A percentile compares a stretch with the other conserved stretches of the same genome.
Conservation (phyloP, 2,113 vertebrate genomes). For the Siphamia tubifer region DNA sequence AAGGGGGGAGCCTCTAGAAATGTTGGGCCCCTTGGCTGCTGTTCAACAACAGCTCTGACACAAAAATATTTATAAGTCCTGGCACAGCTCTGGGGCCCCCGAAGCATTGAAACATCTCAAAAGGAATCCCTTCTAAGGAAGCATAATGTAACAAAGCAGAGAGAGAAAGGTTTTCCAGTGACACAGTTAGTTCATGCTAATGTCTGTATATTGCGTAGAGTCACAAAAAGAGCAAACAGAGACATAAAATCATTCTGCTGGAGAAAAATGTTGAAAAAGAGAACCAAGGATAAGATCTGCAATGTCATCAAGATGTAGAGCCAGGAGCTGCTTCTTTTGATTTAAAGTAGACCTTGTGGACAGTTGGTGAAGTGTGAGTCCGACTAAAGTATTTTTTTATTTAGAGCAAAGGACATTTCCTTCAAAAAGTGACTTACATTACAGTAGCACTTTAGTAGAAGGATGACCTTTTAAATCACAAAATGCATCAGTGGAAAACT, state of each 20-base stretch:
- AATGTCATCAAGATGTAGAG: constrained; percentile 35
- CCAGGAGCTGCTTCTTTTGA: constrained; percentile 38
- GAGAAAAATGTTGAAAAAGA: constrained; percentile 22
- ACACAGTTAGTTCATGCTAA: background rate
- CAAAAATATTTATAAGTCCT: constrained; percentile 26
- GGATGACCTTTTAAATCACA: constrained; percentile 8
- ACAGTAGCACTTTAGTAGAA: background rate
- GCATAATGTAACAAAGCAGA: background rate
- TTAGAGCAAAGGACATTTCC: constrained; percentile 9
- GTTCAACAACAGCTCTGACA: background rate
- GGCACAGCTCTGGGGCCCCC: background rate
- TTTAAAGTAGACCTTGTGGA: constrained; percentile 50
- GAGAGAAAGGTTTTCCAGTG: background rate
- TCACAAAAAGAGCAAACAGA: background rate
- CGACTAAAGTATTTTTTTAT: constrained; percentile 7
- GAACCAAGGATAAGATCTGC: constrained; percentile 9
- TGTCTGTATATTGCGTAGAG: background rate
- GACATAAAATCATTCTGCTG: background rate
- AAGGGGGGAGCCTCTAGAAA: background rate
- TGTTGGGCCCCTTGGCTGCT: background rate
- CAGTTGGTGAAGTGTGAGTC: constrained; percentile 26
- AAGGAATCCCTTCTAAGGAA: background rate
- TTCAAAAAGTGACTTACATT: constrained; percentile 20
- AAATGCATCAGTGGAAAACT: constrained; percentile 1
- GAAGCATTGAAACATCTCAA: background rate